A percentile compares a stretch with the other conserved stretches of the same genome.
These are phyloP conservation scores for Eublepharis macularius DNA, from an alignment of 2,113 vertebrate species.

Conservation along the genomic window DNA sequence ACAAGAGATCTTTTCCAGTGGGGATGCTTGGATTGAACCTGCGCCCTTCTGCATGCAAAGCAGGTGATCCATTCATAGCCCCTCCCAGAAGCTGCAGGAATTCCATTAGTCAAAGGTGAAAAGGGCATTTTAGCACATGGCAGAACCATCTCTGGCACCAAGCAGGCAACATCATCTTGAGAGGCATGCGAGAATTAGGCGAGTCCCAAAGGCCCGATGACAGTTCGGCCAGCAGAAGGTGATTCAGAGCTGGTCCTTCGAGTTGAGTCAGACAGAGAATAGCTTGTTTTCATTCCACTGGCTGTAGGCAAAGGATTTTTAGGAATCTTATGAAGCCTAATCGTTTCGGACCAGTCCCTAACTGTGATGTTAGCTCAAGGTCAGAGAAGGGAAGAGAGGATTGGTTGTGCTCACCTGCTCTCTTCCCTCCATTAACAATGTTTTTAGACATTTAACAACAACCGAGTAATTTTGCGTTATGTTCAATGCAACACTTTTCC, in stretches of 20 bases:
- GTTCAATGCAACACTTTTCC: not conserved
- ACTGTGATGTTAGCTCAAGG: not conserved
- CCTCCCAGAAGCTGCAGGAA: not conserved
- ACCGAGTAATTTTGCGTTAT: not conserved
- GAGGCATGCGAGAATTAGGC: not conserved
- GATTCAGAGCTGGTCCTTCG: not conserved
- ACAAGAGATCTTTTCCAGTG: too few species aligned
- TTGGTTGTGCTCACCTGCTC: too few species aligned
- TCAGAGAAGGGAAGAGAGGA: too few species aligned
- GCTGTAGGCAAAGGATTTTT: not conserved
- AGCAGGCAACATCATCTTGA: not conserved
- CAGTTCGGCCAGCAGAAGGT: not conserved
- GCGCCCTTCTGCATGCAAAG: not conserved
- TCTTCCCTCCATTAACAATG: not conserved
- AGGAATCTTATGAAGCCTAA: not conserved
- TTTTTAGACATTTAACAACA: not conserved
- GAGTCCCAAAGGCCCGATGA: not conserved
- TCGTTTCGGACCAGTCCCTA: not conserved
- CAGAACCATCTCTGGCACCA: too few species aligned
- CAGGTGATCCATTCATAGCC: too few species aligned
- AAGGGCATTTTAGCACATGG: not conserved
- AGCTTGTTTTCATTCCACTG: not conserved
- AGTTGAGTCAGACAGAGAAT: not conserved
- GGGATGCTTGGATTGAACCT: too few species aligned
- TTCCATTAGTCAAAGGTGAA: not conserved